Conservation (phyloP, 2,888 invertebrate species). For the Philaethria dido region DNA sequence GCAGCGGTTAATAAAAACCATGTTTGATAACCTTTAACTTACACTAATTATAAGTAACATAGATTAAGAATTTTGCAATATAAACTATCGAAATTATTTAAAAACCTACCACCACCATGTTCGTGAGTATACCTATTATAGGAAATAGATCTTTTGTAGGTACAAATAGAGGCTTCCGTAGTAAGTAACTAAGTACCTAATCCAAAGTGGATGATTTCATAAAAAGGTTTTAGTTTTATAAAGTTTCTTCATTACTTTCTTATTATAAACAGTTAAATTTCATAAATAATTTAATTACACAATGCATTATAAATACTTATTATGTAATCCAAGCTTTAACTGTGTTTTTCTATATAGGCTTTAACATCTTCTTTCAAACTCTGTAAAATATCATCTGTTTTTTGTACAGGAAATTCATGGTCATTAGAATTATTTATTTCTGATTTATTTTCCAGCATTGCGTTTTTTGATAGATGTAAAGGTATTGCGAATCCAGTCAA, state of each 20-base stretch:
- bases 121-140: too few species aligned
- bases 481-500: slow-evolving; percentile 74
- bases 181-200: too few species aligned
- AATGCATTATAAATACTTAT: neutral
- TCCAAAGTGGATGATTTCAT: neutral
- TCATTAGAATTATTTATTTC: slow-evolving; percentile 38
- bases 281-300: neutral
- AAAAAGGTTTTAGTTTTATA: neutral
- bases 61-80: too few species aligned
- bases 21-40: too few species aligned
- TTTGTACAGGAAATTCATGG: neutral
- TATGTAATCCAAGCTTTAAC: neutral
- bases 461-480: slow-evolving; percentile 52
- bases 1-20: too few species aligned
- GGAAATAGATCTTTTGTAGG: too few species aligned
- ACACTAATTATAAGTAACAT: too few species aligned
- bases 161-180: too few species aligned
- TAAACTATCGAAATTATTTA: too few species aligned
- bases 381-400: slow-evolving; percentile 40
- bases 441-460: slow-evolving; percentile 46
- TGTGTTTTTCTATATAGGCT: slow-evolving; percentile 46
- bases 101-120: too few species aligned
- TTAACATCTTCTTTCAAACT: slow-evolving; percentile 54
- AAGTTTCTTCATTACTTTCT: neutral
- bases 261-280: too few species aligned